Conservation (phyloP, 2,888 invertebrate species). For the Strigamia crassipes region DNA sequence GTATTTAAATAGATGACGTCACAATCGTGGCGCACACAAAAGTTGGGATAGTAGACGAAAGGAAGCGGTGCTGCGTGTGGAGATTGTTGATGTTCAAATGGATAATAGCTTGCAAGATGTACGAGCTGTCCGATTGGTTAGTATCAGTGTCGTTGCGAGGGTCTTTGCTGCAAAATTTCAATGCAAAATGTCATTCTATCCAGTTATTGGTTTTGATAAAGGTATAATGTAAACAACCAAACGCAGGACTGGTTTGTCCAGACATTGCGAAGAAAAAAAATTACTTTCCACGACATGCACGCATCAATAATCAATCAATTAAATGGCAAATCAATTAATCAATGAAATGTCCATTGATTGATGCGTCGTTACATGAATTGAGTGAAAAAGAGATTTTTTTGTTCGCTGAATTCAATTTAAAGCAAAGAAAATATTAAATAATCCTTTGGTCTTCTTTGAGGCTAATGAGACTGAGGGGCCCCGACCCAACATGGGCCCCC, state of each 20-base stretch:
- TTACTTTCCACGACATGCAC: too few species aligned
- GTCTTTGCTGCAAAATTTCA: neutral
- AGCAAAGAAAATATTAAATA: too few species aligned
- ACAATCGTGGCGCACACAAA: constrained; percentile 19
- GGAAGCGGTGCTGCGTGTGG: neutral
- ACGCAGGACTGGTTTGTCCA: neutral
- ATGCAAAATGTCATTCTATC: neutral
- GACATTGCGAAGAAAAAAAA: neutral
- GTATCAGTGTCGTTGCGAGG: neutral
- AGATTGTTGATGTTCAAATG: constrained; percentile 17
- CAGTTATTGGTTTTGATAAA: neutral
- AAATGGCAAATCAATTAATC: too few species aligned
- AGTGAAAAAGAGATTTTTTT: too few species aligned
- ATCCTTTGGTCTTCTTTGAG: too few species aligned
- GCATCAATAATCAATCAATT: too few species aligned
- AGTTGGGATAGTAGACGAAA: neutral
- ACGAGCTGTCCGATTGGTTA: constrained; percentile 6
- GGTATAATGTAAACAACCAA: neutral
- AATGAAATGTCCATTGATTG: too few species aligned
- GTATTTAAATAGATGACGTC: constrained; percentile 30
- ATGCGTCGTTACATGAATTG: too few species aligned
- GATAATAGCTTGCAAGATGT: constrained; percentile 3
- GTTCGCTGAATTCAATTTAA: too few species aligned
- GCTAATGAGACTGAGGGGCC: too few species aligned
- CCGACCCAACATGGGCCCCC: too few species aligned